phyloP scores from a whole-genome alignment of 2,888 invertebrate species.

The Polymixis lichenea region DNA sequence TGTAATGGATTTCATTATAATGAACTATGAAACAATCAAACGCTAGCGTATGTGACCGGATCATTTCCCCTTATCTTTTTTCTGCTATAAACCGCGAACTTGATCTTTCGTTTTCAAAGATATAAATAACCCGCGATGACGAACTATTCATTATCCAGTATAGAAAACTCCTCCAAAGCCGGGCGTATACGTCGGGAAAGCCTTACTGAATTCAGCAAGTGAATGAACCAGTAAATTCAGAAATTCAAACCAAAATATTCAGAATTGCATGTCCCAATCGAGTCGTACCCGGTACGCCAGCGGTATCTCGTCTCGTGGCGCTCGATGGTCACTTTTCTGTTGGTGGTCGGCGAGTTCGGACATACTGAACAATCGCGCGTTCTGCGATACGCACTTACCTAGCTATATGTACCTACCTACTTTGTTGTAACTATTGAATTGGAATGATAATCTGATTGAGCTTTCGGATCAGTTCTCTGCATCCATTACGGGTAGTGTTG shows the following conservation, averaged over 20 bases:
- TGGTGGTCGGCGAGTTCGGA: no score
- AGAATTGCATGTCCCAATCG: neutral
- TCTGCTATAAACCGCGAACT: neutral
- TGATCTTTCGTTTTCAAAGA: neutral
- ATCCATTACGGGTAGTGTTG: no score
- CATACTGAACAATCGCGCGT: no score
- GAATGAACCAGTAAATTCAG: neutral
- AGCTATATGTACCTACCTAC: no score
- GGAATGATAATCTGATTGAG: no score
- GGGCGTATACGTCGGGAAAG: neutral
- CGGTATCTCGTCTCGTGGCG: no score
- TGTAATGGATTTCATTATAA: neutral
- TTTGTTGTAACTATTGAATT: no score
- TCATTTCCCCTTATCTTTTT: neutral
- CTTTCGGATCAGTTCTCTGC: no score
- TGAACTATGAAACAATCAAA: neutral
- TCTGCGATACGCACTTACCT: no score
- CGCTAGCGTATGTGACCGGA: neutral
- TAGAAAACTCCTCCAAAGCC: neutral
- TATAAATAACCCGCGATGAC: neutral
- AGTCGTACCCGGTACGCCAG: no score
- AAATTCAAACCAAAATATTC: neutral
- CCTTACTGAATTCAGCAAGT: neutral
- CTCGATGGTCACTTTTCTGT: no score
- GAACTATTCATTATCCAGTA: neutral